Percentiles rank a stretch among this genome's conserved stretches.
Evolutionary conservation across 2,797 vertebrate genomes (phyloP).

Genomic region (Etheostoma perlongum): DNA sequence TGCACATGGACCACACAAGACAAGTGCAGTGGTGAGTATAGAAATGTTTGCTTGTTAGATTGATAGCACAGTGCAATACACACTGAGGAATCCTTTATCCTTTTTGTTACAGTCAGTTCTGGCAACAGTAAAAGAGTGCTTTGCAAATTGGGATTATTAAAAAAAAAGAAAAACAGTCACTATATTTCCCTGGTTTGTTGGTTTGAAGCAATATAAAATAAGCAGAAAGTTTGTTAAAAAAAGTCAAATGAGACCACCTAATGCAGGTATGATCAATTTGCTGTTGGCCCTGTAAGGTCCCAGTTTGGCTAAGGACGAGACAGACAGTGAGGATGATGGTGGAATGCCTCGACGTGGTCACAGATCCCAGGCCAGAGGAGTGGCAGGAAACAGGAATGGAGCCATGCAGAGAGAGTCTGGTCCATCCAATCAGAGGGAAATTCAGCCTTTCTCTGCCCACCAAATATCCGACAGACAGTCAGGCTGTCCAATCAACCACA

Average conservation of each 20-base stretch:
- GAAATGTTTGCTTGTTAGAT: background rate
- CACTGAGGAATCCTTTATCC: background rate
- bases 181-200: background rate
- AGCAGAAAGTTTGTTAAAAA: background rate
- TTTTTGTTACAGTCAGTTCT: constrained; percentile 4
- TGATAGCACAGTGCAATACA: background rate
- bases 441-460: constrained; percentile 65
- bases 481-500: constrained; percentile 78
- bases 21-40: constrained; percentile 74
- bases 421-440: constrained; percentile 81
- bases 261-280: constrained; percentile 3
- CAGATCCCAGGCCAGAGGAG: constrained; percentile 59
- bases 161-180: background rate
- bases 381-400: constrained; percentile 64
- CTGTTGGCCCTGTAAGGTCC: constrained; percentile 57
- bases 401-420: constrained; percentile 74
- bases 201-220: background rate
- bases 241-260: background rate
- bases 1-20: constrained; percentile 62
- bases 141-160: background rate
- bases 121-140: background rate
- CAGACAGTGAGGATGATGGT: constrained; percentile 68
- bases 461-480: constrained; percentile 66
- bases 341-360: constrained; percentile 49
- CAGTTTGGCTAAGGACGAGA: constrained; percentile 68